Conservation (phyloP, 2,888 invertebrate species). For the Clitarchus hookeri region DNA sequence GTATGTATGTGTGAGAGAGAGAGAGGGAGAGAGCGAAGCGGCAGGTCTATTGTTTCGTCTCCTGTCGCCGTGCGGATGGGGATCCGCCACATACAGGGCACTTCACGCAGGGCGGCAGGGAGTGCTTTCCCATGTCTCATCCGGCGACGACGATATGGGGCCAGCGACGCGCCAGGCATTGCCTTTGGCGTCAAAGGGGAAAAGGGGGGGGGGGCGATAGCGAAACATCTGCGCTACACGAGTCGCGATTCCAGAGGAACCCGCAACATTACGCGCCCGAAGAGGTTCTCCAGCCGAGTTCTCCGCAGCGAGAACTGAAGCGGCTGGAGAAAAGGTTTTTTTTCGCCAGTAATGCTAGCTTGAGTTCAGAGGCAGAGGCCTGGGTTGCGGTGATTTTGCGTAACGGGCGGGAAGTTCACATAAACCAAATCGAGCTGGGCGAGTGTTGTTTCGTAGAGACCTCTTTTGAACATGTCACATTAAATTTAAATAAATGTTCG, state of each 20-base stretch:
- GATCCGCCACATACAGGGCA: neutral
- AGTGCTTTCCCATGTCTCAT: conserved; percentile 23
- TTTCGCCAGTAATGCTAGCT: too few species aligned
- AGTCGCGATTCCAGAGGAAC: neutral
- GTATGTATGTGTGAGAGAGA: too few species aligned
- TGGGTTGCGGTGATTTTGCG: too few species aligned
- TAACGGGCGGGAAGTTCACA: too few species aligned
- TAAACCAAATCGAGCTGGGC: too few species aligned
- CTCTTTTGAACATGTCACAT: too few species aligned
- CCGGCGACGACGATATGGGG: neutral
- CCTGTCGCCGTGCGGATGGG: neutral
- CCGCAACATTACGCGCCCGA: neutral
- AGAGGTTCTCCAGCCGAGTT: neutral
- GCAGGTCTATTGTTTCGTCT: neutral
- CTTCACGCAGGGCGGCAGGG: neutral
- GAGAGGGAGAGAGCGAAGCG: neutral
- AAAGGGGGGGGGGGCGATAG: neutral
- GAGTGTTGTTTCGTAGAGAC: too few species aligned
- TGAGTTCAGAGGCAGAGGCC: too few species aligned
- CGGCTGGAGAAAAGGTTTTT: too few species aligned
- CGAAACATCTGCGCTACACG: neutral
- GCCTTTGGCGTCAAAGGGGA: neutral
- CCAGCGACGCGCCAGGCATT: neutral
- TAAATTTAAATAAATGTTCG: too few species aligned
- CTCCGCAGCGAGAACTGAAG: neutral